Base-by-base conservation (phyloP, 2,888 invertebrate genomes). In the Limulus polyphemus region DNA sequence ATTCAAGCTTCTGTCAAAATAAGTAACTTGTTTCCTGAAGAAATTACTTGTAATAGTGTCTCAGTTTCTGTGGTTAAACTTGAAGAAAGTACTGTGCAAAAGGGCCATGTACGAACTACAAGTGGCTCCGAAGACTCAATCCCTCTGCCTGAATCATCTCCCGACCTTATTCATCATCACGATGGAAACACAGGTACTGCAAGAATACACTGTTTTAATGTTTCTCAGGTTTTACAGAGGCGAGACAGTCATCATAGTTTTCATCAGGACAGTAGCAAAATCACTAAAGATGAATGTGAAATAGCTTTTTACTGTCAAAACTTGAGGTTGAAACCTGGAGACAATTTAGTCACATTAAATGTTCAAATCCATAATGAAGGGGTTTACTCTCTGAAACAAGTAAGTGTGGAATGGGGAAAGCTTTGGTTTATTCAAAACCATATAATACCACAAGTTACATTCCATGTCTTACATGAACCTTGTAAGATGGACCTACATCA, bases 241-340 rank as follows among this genome's bases (percentile, higher is more conserved):
- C 74, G 75, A 62, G 78, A 77, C 65, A 78, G 77, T 69, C 76
- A 76, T 73, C 11, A 16, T 14, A 32, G 16, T 11, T 82, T 82
- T 73, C 81, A 82, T 68, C 79, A 84, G 51, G 85, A 86, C 76
- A 81, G 84, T 0, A 84, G 84, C 0, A 81, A 82, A 2, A 83
- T 84, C 2, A 73, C 80, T 1, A 82, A 85, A 70, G 83, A 82
- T 55, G 86, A 85, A 73, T 87, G 83, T 70, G 81, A 81, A 16
- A 79, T 80, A 64, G 79, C 80, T 64, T 81, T 88, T n/a, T 73
- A 72, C 13, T 75, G 77, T 1, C 65, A 71, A 50, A 71, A 77
- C 69, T 71, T 78, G 58, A 68, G 69, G 3, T 68, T 78, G n/a
- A 70, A 74, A 62, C 79, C 79, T 32, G 81, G 81, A 55, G 70